Evolutionary conservation across 2,888 invertebrate genomes (phyloP).

Genomic region (Eristalis pertinax): DNA sequence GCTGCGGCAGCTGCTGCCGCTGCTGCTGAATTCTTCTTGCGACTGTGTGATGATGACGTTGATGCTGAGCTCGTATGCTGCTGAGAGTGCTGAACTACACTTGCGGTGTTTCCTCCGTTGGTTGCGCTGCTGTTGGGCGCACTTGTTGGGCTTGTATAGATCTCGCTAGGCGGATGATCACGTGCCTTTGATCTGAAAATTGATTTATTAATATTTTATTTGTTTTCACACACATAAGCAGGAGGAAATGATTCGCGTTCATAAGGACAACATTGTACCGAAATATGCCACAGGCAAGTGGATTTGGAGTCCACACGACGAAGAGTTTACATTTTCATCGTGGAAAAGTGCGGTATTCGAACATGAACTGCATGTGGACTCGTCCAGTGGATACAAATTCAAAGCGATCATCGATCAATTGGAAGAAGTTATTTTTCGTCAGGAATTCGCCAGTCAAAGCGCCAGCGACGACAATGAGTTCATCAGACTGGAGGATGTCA

Average conservation of each 20-base stretch:
- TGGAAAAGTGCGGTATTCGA: slow-evolving; percentile 64
- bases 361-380: slow-evolving; percentile 73
- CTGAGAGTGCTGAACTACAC: slow-evolving; percentile 62
- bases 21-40: slow-evolving; percentile 60
- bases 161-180: slow-evolving; percentile 74
- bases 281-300: slow-evolving; percentile 77
- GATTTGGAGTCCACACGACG: slow-evolving; percentile 76
- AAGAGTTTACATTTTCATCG: slow-evolving; percentile 75
- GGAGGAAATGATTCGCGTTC: slow-evolving; percentile 76
- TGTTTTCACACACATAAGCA: not conserved
- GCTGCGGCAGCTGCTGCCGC: slow-evolving; percentile 67
- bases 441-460: slow-evolving; percentile 74
- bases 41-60: slow-evolving; percentile 52
- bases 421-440: slow-evolving; percentile 78
- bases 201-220: slow-evolving; percentile 2
- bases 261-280: slow-evolving; percentile 75
- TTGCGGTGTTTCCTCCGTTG: slow-evolving; percentile 73
- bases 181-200: slow-evolving; percentile 77
- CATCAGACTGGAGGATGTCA: slow-evolving; percentile 78
- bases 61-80: slow-evolving; percentile 48
- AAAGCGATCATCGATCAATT: slow-evolving; percentile 75
- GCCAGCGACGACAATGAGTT: slow-evolving; percentile 75
- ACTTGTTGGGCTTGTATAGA: slow-evolving; percentile 79
- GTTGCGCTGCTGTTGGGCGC: slow-evolving; percentile 73
- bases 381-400: slow-evolving; percentile 76